These are phyloP conservation scores for Stomorhina lunata DNA, from an alignment of 2,888 invertebrate genomes.

Conservation along the genomic window DNA sequence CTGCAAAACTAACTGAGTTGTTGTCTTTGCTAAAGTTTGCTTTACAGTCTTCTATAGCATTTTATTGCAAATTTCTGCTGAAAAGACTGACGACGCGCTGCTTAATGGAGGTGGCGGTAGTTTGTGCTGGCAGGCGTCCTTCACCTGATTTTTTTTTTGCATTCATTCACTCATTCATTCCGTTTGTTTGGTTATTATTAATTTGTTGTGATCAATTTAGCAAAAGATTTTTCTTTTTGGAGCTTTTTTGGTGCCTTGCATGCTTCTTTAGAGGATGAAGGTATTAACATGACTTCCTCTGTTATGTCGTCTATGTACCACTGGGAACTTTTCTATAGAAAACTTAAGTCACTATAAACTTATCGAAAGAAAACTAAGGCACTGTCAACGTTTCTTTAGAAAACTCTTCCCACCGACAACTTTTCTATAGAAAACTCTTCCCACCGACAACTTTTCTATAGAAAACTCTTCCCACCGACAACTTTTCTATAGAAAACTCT, in stretches of 20 bases:
- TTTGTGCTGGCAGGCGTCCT: slow-evolving; percentile 66
- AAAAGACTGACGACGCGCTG: too few species aligned
- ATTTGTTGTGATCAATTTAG: slow-evolving; percentile 63
- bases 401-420: too few species aligned
- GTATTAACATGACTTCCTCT: too few species aligned
- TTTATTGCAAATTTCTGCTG: slow-evolving; percentile 31
- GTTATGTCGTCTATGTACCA: too few species aligned
- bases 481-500: too few species aligned
- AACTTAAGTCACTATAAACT: too few species aligned
- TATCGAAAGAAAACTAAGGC: too few species aligned
- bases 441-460: too few species aligned
- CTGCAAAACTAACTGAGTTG: slow-evolving; percentile 46
- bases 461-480: too few species aligned
- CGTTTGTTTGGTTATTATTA: slow-evolving; percentile 63
- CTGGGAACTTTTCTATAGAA: too few species aligned
- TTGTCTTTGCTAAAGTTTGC: slow-evolving; percentile 40
- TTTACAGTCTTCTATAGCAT: slow-evolving; percentile 25
- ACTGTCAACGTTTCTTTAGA: too few species aligned
- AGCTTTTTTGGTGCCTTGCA: background rate
- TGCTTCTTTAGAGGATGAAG: slow-evolving; percentile 40
- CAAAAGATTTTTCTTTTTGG: slow-evolving; percentile 15
- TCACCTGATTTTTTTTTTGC: slow-evolving; percentile 68
- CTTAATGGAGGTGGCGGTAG: slow-evolving; percentile 59
- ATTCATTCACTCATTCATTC: slow-evolving; percentile 32
- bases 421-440: too few species aligned